These are phyloP conservation scores for Cataglyphis cursor DNA, from an alignment of 2,888 invertebrate species.

Conservation along the genomic window DNA sequence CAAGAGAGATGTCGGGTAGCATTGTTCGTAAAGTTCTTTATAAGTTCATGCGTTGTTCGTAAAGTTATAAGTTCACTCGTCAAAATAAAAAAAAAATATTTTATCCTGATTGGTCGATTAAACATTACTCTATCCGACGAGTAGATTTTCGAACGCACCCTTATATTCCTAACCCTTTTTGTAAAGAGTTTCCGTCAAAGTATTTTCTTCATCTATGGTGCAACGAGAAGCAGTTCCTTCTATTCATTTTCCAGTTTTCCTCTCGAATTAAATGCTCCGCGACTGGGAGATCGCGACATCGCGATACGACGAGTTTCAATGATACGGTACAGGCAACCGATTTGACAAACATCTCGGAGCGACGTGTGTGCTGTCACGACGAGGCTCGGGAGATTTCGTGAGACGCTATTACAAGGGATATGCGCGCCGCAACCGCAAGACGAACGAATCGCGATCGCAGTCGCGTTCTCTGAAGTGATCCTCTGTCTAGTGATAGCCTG, in stretches of 20 bases:
- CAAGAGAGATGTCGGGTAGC: too few species aligned
- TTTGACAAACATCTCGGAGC: slow-evolving; percentile 60
- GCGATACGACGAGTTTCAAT: slow-evolving; percentile 40
- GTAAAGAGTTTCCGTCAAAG: background rate
- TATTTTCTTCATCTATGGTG: background rate
- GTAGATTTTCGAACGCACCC: background rate
- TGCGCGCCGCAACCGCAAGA: slow-evolving; percentile 55
- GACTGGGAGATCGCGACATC: slow-evolving; percentile 60
- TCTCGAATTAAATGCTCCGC: slow-evolving; percentile 22
- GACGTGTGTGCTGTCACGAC: slow-evolving; percentile 57
- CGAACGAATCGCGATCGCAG: slow-evolving; percentile 41
- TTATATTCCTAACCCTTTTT: background rate
- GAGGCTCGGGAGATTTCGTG: slow-evolving; percentile 28
- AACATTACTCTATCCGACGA: too few species aligned
- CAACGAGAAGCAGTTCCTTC: slow-evolving; percentile 53
- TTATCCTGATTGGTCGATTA: too few species aligned
- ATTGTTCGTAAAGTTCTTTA: too few species aligned
- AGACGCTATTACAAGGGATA: slow-evolving; percentile 54
- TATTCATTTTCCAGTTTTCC: slow-evolving; percentile 16
- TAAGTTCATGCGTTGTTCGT: too few species aligned
- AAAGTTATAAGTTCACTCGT: too few species aligned
- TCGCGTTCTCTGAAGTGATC: slow-evolving; percentile 53
- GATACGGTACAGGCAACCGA: slow-evolving; percentile 50
- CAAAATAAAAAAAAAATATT: too few species aligned
- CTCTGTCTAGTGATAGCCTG: slow-evolving; percentile 24